Conservation (phyloP, 1,140 invertebrate genomes). For the Anagrus nilaparvatae region DNA sequence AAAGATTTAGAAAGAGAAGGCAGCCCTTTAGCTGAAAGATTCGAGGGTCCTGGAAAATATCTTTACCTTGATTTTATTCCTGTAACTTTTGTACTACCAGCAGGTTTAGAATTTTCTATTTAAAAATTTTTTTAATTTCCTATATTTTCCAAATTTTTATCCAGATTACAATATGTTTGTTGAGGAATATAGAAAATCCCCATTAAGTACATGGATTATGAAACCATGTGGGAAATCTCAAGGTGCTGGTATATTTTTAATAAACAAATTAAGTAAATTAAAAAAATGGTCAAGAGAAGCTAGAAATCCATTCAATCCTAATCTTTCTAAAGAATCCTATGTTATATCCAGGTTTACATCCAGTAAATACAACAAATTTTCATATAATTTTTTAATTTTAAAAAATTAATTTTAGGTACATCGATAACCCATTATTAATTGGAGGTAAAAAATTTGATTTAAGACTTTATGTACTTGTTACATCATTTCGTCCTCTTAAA, state of each 20-base stretch:
- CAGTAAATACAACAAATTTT: too few relatives aligned
- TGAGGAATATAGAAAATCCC: constrained; percentile 85
- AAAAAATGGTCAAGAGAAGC: constrained; percentile 80
- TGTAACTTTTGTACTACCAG: constrained; percentile 84
- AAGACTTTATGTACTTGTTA: constrained; percentile 72
- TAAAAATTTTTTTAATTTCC: constrained; percentile 1
- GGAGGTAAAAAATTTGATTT: constrained; percentile 87
- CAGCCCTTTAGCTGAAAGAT: constrained; percentile 72
- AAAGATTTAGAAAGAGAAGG: constrained; percentile 86
- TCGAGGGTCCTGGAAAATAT: constrained; percentile 64
- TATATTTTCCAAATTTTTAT: neutral
- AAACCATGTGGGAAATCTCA: constrained; percentile 91
- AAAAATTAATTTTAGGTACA: too few relatives aligned
- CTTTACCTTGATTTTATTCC: constrained; percentile 83
- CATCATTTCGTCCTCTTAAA: constrained; percentile 75
- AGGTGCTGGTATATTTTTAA: constrained; percentile 77
- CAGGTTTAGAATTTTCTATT: too few relatives aligned
- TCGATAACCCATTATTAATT: constrained; percentile 75
- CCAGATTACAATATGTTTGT: constrained; percentile 90
- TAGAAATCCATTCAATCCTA: constrained; percentile 72
- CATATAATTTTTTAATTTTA: too few relatives aligned
- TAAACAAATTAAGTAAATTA: constrained; percentile 80
- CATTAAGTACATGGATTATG: constrained; percentile 94
- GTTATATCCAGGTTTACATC: constrained; percentile 75
- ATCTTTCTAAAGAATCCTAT: constrained; percentile 76